Evolutionary conservation across 64 coral and sea anemone species (phyloP), one percentile per base, ranked within the genome.

Genomic region (Dendrophyllia cribrosa): DNA sequence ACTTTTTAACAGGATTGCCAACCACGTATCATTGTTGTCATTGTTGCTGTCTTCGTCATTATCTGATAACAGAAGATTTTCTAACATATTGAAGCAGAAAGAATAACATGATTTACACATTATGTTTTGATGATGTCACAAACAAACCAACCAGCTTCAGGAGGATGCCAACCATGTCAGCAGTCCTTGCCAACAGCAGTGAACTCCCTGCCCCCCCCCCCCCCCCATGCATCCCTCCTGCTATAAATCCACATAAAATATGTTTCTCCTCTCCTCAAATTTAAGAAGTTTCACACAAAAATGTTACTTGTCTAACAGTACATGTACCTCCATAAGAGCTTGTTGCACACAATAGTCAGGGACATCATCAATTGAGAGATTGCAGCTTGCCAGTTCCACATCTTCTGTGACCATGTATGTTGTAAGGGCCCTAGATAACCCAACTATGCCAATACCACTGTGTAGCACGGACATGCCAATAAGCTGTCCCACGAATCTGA

Each of bases 401-500:
- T 79, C 73, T 19, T 78, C 76, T 51, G 59, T 90, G 65, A 78
- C 61, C 60, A 90, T 48, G 73, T 77, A 78, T 90, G 59, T 67
- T 19, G 66, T 24, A 25, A 88, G 21, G 49, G 86, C 56, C 47
- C 68, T 75, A 48, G 69, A 74, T 24, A 85, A 55, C 44, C 90
- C 90, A 17, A 76, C 53, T 60, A 92, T 76, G 12, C 82, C 90
- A 86, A 86, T 26, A 43, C 90, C 90, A 44, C 79, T 67, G 59
- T 92, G 79, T 50, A 92, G 68, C 49, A 92, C 77, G 67, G 90
- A 92, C 71, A 92, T 86, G 68, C 55, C 84, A 76, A 88, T 88
- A 45, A 87, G 63, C 46, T 93, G 83, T 58, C 91, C 85, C 8
- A 59, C 75, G 20, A 87, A 93, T 45, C 47, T 65, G 75, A 88